Evolutionary conservation across 2,797 vertebrate species (phyloP), one percentile per base, ranked within the genome.

Genomic region (Sebastiscus albofasciatus): DNA sequence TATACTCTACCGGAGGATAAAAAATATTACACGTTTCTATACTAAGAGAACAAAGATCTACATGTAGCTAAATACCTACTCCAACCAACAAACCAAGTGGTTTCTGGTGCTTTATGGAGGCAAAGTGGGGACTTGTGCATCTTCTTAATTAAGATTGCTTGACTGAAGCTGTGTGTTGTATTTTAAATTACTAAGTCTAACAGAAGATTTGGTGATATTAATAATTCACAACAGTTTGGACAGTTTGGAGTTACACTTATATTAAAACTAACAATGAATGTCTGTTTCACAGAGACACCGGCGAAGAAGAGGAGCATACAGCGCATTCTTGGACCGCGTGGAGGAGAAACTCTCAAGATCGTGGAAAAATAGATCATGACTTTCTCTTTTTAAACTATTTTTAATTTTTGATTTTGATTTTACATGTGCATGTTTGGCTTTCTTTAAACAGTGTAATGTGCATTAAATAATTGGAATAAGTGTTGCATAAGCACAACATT

Each of bases 331-430:
- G 84, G 94, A 96, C 39, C 52, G 67, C 0, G 90, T 94, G 74
- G 92, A 96, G 64, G 93, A 96, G 86, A 96, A 96, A 68, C 89
- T 96, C 16, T 85, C 72, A n/a, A 71, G n/a, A 64, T 85, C 90
- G 4, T 93, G 92, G 89, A 67, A 86, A 79, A 89, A 89, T 39
- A 46, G 34, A 67, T 71, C 10, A 31, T 36, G 20, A 64, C 34
- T 60, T 13, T 69, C 12, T 20, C 1, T 52, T 18, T 67, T 58
- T 1, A 22, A 18, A 55, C 66, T 24, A 14, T 46, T 24, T n/a
- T 20, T 39, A 34, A n/a, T 49, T 20, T 4, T 20, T 4, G 11
- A 31, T 20, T 20, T 49, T 34, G 2, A 31, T 34, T 49, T 20
- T 49, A 27, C 2, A 34, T 24, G 6, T 75, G 1, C 16, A 20